Conservation (phyloP, 2,797 vertebrate genomes). For the Danio aesculapii region DNA sequence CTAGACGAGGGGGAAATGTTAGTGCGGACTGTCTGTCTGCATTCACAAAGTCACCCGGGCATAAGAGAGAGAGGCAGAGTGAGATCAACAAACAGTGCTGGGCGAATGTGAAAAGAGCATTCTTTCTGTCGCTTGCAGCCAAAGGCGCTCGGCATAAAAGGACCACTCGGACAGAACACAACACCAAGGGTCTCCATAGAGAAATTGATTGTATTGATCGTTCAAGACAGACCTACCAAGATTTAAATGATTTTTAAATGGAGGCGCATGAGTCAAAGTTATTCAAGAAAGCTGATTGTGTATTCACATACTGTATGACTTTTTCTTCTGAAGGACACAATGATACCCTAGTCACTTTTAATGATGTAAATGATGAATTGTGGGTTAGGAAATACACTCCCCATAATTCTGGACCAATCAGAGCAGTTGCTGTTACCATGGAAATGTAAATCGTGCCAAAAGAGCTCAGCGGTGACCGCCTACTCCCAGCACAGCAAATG, state of each 20-base stretch:
- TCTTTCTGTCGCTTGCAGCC: conserved; percentile 32
- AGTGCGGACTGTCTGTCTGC: conserved; percentile 24
- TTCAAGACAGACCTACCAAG: conserved; percentile 1
- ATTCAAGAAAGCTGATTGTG: neutral
- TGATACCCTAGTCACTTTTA: neutral
- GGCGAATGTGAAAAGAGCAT: conserved; percentile 30
- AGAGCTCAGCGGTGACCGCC: conserved; percentile 16
- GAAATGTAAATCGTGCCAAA: conserved; percentile 21
- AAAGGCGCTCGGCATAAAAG: neutral
- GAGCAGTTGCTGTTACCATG: conserved; percentile 23
- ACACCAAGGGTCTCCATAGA: neutral
- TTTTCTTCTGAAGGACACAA: neutral
- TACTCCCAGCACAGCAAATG: conserved; percentile 25
- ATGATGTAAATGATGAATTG: neutral
- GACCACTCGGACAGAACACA: neutral
- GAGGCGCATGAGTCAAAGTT: neutral
- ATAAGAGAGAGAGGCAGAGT: conserved; percentile 18
- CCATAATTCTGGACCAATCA: conserved; percentile 10
- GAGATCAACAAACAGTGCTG: conserved; percentile 28
- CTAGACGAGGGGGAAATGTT: conserved; percentile 32
- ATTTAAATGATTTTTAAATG: neutral
- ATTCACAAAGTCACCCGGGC: conserved; percentile 39
- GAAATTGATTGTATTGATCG: neutral
- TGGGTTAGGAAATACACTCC: neutral
- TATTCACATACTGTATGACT: neutral